Evolutionary conservation across 2,113 vertebrate species (phyloP).

Genomic region (Centropristis striata): DNA sequence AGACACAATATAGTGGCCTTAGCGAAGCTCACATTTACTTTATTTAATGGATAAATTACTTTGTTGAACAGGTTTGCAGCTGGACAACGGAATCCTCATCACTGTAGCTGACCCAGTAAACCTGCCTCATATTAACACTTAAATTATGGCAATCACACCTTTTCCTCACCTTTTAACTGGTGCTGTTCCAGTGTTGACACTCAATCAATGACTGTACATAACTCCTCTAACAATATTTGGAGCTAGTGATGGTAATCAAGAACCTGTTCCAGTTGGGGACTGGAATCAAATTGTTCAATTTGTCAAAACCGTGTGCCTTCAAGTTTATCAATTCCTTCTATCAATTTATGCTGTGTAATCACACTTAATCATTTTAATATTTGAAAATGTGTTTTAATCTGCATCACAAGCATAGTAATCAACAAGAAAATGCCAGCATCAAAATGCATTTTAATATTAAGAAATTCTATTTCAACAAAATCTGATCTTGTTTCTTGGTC

Average conservation of each 20-base stretch:
- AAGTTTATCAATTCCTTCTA: too few species aligned
- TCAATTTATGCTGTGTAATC: not conserved
- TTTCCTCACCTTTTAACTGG: not conserved
- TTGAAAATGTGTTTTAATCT: not conserved
- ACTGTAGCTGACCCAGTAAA: not conserved
- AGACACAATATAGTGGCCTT: constrained; percentile 4
- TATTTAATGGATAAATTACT: constrained; percentile 21
- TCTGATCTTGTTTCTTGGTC: not conserved
- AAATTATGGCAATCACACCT: not conserved
- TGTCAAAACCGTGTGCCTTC: too few species aligned
- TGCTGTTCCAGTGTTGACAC: not conserved
- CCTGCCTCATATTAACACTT: not conserved
- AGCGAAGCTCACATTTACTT: not conserved
- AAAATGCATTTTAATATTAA: not conserved
- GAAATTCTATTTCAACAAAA: not conserved
- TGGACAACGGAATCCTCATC: not conserved
- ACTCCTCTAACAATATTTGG: not conserved
- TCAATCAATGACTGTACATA: not conserved
- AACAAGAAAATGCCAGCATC: not conserved
- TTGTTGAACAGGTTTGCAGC: constrained; percentile 2
- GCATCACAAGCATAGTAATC: not conserved
- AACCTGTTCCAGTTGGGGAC: too few species aligned
- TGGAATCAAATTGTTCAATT: too few species aligned
- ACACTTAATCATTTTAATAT: not conserved
- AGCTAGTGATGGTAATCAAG: too few species aligned